Percentiles rank a stretch among this genome's conserved stretches.
Evolutionary conservation across 2,797 vertebrate genomes (phyloP).

Genomic region (Epinephelus awoara): DNA sequence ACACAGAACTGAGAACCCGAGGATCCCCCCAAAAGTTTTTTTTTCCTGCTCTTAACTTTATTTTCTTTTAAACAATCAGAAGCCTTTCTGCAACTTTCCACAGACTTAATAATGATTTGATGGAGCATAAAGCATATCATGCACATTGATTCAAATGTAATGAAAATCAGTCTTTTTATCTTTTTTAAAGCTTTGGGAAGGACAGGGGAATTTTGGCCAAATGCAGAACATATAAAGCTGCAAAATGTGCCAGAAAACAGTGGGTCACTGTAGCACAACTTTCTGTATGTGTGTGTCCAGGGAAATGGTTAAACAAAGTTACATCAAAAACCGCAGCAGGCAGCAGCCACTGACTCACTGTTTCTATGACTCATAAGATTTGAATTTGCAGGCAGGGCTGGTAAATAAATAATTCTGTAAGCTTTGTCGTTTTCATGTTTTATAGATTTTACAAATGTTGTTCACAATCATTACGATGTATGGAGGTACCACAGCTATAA

Average conservation of each 20-base stretch:
- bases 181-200: not conserved
- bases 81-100: not conserved
- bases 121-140: not conserved
- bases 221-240: constrained; percentile 1
- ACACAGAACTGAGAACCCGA: not conserved
- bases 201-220: not conserved
- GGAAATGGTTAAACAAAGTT: constrained; percentile 53
- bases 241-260: not conserved
- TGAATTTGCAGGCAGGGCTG: constrained; percentile 51
- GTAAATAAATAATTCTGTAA: not conserved
- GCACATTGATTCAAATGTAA: not conserved
- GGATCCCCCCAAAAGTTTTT: not conserved
- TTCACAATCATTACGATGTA: not conserved
- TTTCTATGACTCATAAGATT: constrained; percentile 72
- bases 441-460: not conserved
- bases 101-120: not conserved
- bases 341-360: constrained; percentile 63
- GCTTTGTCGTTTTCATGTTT: not conserved
- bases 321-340: constrained; percentile 52
- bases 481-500: not conserved
- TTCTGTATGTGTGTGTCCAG: constrained; percentile 2
- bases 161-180: not conserved
- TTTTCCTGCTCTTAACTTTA: not conserved
- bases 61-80: not conserved
- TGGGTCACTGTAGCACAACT: constrained; percentile 2